A percentile compares a stretch with the other conserved stretches of the same genome.
Evolutionary conservation across 1,140 invertebrate genomes (phyloP).

Genomic region (Zelostemma sp.): DNA sequence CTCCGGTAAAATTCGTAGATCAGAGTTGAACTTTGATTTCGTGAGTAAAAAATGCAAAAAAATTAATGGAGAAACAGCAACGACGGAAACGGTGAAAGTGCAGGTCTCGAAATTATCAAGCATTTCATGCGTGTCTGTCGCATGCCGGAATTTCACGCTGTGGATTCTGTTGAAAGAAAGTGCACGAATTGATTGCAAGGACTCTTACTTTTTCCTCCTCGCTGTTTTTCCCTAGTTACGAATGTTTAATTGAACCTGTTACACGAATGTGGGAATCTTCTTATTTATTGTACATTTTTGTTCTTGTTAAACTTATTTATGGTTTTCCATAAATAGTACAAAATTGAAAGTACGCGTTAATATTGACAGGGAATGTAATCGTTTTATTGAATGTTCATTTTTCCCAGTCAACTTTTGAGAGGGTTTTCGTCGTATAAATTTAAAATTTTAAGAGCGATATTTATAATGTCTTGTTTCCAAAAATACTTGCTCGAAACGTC

Average conservation of each 20-base stretch:
- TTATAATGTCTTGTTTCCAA: neutral
- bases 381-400: neutral
- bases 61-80: neutral
- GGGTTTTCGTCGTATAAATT: neutral
- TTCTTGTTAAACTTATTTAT: no score
- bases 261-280: no score
- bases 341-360: no score
- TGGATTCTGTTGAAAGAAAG: slow-evolving; percentile 39
- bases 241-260: slow-evolving; percentile 24
- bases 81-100: slow-evolving; percentile 18
- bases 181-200: slow-evolving; percentile 25
- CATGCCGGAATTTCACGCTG: slow-evolving; percentile 37
- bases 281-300: no score
- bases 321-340: no score
- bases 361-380: no score
- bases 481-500: neutral
- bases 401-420: no score
- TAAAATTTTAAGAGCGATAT: neutral
- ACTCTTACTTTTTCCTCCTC: slow-evolving; percentile 47
- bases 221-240: no score
- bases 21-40: neutral
- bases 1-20: slow-evolving; percentile 1
- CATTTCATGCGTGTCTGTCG: slow-evolving; percentile 40
- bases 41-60: slow-evolving; percentile 2
- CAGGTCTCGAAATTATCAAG: slow-evolving; percentile 24